phyloP scores from a whole-genome alignment of 1,140 invertebrate species.

The Diuraphis noxia region DNA sequence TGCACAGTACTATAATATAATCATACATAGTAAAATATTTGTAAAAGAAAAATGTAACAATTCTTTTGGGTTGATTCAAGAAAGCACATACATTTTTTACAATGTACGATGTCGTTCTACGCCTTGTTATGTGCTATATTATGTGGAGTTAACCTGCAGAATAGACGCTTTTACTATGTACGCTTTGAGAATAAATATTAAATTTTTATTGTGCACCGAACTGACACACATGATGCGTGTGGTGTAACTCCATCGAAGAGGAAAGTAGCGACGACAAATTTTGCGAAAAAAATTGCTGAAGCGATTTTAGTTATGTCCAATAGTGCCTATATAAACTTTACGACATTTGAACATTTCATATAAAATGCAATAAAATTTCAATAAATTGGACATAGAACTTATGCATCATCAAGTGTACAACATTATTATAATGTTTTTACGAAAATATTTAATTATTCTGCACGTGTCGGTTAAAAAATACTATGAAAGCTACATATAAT shows the following conservation, averaged over 20 bases:
- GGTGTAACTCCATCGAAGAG: neutral
- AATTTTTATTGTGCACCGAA: neutral
- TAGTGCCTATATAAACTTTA: neutral
- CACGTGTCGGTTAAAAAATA: too few species aligned
- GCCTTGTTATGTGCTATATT: neutral
- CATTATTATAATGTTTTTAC: neutral
- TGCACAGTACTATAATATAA: neutral
- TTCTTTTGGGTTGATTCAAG: neutral
- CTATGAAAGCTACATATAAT: neutral
- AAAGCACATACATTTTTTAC: neutral
- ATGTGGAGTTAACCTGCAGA: neutral
- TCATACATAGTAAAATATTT: neutral
- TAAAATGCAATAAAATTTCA: neutral
- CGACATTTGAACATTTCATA: neutral
- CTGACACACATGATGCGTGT: neutral
- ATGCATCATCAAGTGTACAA: neutral
- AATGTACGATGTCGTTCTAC: neutral
- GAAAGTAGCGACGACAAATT: neutral
- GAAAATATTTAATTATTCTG: neutral
- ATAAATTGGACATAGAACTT: neutral
- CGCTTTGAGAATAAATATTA: neutral
- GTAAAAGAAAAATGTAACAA: neutral
- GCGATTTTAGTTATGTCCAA: neutral
- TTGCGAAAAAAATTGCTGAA: neutral
- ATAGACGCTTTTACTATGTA: neutral